phyloP scores from a whole-genome alignment of 2,113 vertebrate species.

The Fukomys damarensis region DNA sequence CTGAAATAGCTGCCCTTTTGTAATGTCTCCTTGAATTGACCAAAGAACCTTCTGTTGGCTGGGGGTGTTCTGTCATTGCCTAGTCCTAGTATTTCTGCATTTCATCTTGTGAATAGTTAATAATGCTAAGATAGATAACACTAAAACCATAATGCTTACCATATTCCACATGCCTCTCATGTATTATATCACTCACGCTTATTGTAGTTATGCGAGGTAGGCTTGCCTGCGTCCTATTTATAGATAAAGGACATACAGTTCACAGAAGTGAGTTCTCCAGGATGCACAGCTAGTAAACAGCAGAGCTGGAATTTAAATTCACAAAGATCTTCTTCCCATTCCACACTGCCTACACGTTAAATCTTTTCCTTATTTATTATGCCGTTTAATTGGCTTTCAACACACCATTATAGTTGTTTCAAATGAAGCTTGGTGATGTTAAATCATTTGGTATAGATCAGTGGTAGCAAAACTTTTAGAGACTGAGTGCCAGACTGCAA shows the following conservation, averaged over 20 bases:
- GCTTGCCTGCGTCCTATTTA: neutral
- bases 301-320: neutral
- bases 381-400: conserved; percentile 21
- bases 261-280: neutral
- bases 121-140: neutral
- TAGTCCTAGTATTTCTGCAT: neutral
- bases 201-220: neutral
- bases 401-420: conserved; percentile 26
- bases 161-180: neutral
- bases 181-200: neutral
- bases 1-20: neutral
- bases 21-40: neutral
- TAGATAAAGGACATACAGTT: neutral
- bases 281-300: neutral
- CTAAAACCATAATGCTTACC: neutral
- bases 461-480: neutral
- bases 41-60: neutral
- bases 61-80: neutral
- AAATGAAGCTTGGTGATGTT: conserved; percentile 51
- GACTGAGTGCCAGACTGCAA: neutral
- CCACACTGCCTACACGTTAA: neutral
- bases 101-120: neutral
- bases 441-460: neutral
- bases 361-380: conserved; percentile 51
- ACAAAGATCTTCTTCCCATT: neutral